phyloP scores from a whole-genome alignment of 2,888 invertebrate genomes.

The Yponomeuta malinellus region DNA sequence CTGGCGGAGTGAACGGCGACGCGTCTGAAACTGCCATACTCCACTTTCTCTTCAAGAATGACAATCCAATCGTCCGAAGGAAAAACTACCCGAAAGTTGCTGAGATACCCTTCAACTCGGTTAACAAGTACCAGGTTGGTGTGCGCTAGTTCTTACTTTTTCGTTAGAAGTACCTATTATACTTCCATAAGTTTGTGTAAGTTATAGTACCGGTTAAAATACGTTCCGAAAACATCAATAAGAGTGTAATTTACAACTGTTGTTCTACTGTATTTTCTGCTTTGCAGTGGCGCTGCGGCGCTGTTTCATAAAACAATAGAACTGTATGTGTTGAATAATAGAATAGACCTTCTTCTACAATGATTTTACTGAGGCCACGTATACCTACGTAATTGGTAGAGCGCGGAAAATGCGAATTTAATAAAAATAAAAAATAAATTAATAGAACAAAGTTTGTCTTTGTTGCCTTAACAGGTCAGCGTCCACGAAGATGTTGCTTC shows the following conservation, averaged over 20 bases:
- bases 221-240: no score
- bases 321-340: no score
- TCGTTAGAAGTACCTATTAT: neutral
- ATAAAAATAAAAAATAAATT: no score
- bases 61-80: slow-evolving; percentile 85
- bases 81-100: slow-evolving; percentile 88
- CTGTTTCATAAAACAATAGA: no score
- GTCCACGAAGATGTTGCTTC: slow-evolving; percentile 87
- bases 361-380: no score
- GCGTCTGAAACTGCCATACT: slow-evolving; percentile 95
- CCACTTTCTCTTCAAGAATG: slow-evolving; percentile 79
- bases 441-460: neutral
- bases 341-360: no score
- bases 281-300: no score
- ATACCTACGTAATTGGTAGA: no score
- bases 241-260: no score
- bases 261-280: no score
- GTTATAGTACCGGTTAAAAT: no score
- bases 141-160: neutral
- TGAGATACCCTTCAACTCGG: slow-evolving; percentile 95
- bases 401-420: no score
- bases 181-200: neutral
- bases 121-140: slow-evolving; percentile 89
- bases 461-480: slow-evolving; percentile 61
- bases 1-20: slow-evolving; percentile 87